A percentile compares a stretch with the other conserved stretches of the same genome.
These are phyloP conservation scores for Palythoa grandiflora DNA, from an alignment of 92 coral and sea anemone species.

Conservation along the genomic window DNA sequence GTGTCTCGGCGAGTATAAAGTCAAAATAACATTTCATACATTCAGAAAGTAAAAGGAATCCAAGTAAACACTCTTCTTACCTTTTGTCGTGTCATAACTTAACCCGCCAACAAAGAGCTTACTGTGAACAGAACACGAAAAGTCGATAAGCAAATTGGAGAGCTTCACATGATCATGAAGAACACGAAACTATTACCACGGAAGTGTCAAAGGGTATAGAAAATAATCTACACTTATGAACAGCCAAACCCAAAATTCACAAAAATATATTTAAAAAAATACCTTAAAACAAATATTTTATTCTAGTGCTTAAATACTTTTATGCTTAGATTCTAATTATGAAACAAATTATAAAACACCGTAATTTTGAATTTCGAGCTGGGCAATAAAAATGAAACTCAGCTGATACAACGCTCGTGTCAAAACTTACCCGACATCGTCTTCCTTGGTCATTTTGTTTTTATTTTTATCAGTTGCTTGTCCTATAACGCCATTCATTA, in stretches of 20 bases:
- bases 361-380: conserved; percentile 60
- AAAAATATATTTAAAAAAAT: neutral
- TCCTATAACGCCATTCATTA: conserved; percentile 80
- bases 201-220: conserved; percentile 38
- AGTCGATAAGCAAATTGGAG: conserved; percentile 6
- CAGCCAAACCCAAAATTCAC: conserved; percentile 12
- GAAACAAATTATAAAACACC: conserved; percentile 19
- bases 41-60: conserved; percentile 25
- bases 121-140: conserved; percentile 70
- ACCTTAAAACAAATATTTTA: neutral
- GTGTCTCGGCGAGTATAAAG: conserved; percentile 1
- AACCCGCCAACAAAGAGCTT: conserved; percentile 99
- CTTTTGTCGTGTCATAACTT: conserved; percentile 96
- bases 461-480: conserved; percentile 74
- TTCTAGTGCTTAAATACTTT: neutral
- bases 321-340: neutral
- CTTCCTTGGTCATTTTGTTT: conserved; percentile 92
- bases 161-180: neutral
- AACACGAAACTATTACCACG: conserved; percentile 4
- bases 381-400: neutral
- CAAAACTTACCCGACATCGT: conserved; percentile 90
- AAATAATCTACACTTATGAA: conserved; percentile 5
- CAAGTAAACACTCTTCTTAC: conserved; percentile 65
- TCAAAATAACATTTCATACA: conserved; percentile 3
- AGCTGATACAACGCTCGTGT: conserved; percentile 29